Percentiles rank a stretch among this genome's conserved stretches.
Evolutionary conservation across 1,140 invertebrate species (phyloP).

Genomic region (Hormaphis cornu): DNA sequence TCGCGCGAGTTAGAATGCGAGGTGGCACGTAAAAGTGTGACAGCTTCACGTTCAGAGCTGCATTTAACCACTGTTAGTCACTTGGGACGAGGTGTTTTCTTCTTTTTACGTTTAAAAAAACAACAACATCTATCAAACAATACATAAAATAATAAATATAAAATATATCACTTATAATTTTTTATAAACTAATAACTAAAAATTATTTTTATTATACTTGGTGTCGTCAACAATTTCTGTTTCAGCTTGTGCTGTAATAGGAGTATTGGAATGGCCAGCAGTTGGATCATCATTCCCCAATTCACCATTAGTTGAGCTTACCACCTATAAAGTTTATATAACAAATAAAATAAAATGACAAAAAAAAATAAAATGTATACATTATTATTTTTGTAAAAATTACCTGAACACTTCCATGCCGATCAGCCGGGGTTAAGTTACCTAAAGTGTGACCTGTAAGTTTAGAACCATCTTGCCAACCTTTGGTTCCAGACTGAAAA

Average conservation of each 20-base stretch:
- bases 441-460: constrained; percentile 49
- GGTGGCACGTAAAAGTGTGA: constrained; percentile 54
- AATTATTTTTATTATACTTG: constrained; percentile 50
- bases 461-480: constrained; percentile 54
- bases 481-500: constrained; percentile 40
- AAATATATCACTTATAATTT: not conserved
- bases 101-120: constrained; percentile 95
- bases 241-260: constrained; percentile 85
- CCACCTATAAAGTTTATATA: constrained; percentile 63
- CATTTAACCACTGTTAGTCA: constrained; percentile 54
- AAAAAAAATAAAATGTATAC: not conserved
- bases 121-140: constrained; percentile 80
- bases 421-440: constrained; percentile 79
- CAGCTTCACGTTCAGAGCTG: constrained; percentile 55
- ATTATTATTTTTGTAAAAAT: not conserved
- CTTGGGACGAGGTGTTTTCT: constrained; percentile 76
- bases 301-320: constrained; percentile 94
- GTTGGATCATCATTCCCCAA: constrained; percentile 88
- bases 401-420: constrained; percentile 89
- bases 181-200: not conserved
- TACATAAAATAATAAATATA: constrained; percentile 37
- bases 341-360: constrained; percentile 9
- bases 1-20: constrained; percentile 58
- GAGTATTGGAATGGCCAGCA: constrained; percentile 91
- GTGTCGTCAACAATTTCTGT: constrained; percentile 86